A percentile compares a stretch with the other conserved stretches of the same genome.
Evolutionary conservation across 2,797 vertebrate species (phyloP).

Genomic region (Molossus molossus): DNA sequence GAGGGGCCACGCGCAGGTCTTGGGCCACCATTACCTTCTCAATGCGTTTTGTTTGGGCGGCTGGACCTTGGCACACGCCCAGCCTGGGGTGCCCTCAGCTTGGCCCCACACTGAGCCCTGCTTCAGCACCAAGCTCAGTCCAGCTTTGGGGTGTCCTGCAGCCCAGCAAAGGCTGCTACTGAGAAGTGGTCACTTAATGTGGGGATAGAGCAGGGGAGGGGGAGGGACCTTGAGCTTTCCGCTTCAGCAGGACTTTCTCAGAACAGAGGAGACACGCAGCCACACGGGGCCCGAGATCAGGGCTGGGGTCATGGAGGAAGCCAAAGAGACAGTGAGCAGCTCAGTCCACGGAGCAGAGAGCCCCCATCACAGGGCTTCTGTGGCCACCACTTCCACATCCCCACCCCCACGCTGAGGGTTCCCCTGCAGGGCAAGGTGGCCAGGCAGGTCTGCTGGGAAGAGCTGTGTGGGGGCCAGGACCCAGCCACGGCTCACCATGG

Average conservation of each 20-base stretch:
- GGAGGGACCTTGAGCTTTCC: not conserved
- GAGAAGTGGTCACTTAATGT: not conserved
- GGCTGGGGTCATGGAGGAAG: not conserved
- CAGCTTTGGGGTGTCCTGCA: not conserved
- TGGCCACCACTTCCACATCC: accelerated
- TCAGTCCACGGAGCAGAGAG: not conserved
- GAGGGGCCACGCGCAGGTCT: not conserved
- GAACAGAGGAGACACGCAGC: not conserved
- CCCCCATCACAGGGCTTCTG: not conserved
- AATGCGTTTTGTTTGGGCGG: too few species aligned
- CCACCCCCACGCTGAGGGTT: not conserved
- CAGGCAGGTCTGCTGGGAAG: not conserved
- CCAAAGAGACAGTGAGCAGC: not conserved
- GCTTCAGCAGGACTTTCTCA: not conserved
- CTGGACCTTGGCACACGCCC: not conserved
- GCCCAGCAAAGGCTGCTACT: not conserved
- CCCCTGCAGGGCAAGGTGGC: not conserved
- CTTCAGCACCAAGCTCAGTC: not conserved
- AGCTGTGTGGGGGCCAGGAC: not conserved
- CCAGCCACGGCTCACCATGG: not conserved
- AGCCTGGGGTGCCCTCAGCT: not conserved
- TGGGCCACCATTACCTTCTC: not conserved
- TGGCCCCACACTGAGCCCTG: not conserved
- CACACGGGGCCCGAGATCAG: accelerated
- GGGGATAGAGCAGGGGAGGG: not conserved